Conservation (phyloP, 1,140 invertebrate genomes). For the Drosophila bocki region DNA sequence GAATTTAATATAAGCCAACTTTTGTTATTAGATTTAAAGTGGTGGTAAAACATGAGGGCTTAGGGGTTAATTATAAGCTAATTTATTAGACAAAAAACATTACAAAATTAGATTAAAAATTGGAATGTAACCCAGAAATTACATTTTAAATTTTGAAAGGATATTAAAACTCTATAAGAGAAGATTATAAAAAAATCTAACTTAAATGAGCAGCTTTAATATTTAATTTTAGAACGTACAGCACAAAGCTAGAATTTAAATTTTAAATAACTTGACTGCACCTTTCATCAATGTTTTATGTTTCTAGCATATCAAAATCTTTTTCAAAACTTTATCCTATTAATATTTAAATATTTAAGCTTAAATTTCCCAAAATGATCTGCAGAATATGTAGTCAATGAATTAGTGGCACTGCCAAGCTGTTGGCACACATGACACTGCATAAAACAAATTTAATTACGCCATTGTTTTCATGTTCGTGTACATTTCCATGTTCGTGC, state of each 20-base stretch:
- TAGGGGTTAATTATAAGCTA: neutral
- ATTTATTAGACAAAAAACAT: neutral
- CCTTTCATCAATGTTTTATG: no score
- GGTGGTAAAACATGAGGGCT: neutral
- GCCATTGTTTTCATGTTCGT: conserved; percentile 58
- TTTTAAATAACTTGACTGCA: neutral
- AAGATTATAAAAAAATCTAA: neutral
- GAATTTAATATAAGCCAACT: conserved; percentile 40
- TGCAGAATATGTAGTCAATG: conserved; percentile 10
- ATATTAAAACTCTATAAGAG: neutral
- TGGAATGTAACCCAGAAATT: neutral
- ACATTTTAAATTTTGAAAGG: neutral
- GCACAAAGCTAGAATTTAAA: no score
- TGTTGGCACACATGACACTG: conserved; percentile 26
- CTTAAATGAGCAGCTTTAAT: neutral
- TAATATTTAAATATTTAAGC: neutral
- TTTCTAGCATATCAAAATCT: neutral
- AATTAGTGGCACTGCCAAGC: conserved; percentile 9
- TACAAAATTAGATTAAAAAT: neutral
- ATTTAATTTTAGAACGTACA: neutral
- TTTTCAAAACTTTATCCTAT: rapidly evolving
- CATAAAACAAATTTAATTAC: conserved; percentile 65
- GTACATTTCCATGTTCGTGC: conserved; percentile 54
- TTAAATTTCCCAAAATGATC: neutral
- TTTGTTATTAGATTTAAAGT: conserved; percentile 27